These are phyloP conservation scores for Mus spretus DNA, from an alignment of 2,797 vertebrate species.

Conservation along the genomic window DNA sequence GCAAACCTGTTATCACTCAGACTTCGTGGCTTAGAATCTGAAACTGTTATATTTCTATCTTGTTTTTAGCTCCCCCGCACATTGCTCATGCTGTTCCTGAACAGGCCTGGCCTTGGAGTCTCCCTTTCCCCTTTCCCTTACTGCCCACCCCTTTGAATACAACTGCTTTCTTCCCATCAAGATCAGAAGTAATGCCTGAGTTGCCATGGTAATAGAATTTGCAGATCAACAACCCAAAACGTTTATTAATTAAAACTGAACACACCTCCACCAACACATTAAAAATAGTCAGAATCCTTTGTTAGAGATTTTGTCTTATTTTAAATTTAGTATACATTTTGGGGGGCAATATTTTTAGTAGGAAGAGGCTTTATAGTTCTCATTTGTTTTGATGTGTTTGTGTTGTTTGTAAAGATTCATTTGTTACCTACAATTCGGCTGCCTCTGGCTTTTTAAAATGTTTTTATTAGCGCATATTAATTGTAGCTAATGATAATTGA, in stretches of 20 bases:
- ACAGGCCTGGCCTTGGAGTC: background rate
- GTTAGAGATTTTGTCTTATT: background rate
- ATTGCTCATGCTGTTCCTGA: background rate
- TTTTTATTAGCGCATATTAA: background rate
- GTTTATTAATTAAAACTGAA: constrained; percentile 21
- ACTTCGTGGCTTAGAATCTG: background rate
- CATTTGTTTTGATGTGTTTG: background rate
- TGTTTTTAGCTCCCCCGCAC: background rate
- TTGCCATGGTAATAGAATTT: background rate
- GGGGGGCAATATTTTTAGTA: background rate
- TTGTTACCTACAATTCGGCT: background rate
- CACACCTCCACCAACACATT: background rate
- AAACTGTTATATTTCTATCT: background rate
- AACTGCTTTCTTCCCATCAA: background rate
- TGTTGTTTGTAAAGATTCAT: background rate
- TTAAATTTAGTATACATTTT: constrained; percentile 7
- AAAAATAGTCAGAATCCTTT: background rate
- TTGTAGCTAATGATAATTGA: background rate
- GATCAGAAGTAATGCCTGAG: constrained; percentile 24
- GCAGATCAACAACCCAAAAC: background rate
- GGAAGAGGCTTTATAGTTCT: background rate
- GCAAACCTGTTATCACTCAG: background rate
- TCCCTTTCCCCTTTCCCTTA: background rate
- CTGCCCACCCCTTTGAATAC: background rate
- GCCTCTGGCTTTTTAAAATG: background rate